Base-by-base conservation (phyloP, 2,888 invertebrate species). In the Drosophila kambysellisi region DNA sequence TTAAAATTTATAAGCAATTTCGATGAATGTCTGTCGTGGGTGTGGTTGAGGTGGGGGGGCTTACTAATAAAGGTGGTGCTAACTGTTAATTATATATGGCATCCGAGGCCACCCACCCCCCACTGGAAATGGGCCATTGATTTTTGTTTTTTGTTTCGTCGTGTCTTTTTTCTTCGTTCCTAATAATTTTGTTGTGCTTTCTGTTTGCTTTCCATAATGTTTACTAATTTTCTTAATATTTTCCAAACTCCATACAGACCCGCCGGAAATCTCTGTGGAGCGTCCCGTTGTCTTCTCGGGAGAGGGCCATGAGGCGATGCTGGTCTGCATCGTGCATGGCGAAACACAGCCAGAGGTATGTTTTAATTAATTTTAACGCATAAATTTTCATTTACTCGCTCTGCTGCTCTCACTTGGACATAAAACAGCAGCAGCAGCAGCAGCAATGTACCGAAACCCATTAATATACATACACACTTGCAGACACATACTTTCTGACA, bases 301-400 rank as follows among this genome's bases (percentile, higher is more conserved):
- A 15, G 95, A 95, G 92, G 95, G 95, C 67, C 94, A 95, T 84
- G 95, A 95, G 91, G 95, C 95, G 32, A 95, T 95, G 91, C 94
- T 95, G 61, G 95, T 95, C 59, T 95, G 96, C 92, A 95, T 95
- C 78, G 95, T 96, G 41, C 95, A 95, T 89, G 95, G 95, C 33
- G 95, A 95, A 92, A 95, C 95, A 69, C 94, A 94, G 89, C 95
- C 95, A 68, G 95, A 95, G 94, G 95, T 95, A 94, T 94, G 94
- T 92, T 88, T 81, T 82, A 76, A 81, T 82, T 82, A 82, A 85
- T 80, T 82, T 83, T 82, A 68, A 78, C 80, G 74, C 75, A 89
- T 83, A 83, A 80, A 82, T 86, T 88, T 85, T 82, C 78, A 87
- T 87, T 88, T 83, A 72, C 79, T 70, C 60, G 74, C 64, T 73